Conservation (phyloP, 2,888 invertebrate genomes). For the Scrobipalpa atriplicella region DNA sequence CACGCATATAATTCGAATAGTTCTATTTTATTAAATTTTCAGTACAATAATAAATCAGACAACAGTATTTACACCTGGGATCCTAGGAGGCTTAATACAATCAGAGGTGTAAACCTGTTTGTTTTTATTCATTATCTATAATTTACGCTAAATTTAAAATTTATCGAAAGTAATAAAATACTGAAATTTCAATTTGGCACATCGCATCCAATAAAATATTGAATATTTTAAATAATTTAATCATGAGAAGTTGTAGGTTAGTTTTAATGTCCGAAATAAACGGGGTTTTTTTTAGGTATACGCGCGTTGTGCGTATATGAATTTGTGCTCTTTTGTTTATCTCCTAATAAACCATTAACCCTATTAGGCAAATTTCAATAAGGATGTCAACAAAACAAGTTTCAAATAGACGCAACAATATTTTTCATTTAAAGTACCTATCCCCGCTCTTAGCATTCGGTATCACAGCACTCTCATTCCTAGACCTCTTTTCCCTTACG, state of each 20-base stretch:
- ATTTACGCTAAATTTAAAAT: conserved; percentile 41
- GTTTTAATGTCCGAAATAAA: no score
- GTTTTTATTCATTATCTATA: conserved; percentile 57
- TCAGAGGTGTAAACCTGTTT: conserved; percentile 71
- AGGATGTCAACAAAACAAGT: not conserved
- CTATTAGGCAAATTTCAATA: conserved; percentile 11
- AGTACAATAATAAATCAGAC: conserved; percentile 74
- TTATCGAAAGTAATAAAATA: conserved; percentile 35
- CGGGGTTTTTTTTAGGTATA: no score
- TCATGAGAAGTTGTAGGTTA: conserved; percentile 12
- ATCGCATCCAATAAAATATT: conserved; percentile 30
- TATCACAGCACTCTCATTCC: conserved; percentile 74
- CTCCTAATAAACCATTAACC: conserved; percentile 14
- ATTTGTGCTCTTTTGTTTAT: not conserved
- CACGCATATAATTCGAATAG: conserved; percentile 60
- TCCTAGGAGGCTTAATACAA: conserved; percentile 53
- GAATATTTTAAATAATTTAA: conserved; percentile 5
- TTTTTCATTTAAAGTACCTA: conserved; percentile 19
- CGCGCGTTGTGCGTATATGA: conserved; percentile 21
- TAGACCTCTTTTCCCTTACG: conserved; percentile 59
- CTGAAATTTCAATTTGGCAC: conserved; percentile 44
- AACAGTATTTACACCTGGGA: conserved; percentile 78
- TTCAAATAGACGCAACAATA: not conserved
- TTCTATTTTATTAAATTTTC: conserved; percentile 74
- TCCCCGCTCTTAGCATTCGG: conserved; percentile 56